These are phyloP conservation scores for Dicyrtomina minuta DNA, from an alignment of 2,888 invertebrate genomes.

Conservation along the genomic window DNA sequence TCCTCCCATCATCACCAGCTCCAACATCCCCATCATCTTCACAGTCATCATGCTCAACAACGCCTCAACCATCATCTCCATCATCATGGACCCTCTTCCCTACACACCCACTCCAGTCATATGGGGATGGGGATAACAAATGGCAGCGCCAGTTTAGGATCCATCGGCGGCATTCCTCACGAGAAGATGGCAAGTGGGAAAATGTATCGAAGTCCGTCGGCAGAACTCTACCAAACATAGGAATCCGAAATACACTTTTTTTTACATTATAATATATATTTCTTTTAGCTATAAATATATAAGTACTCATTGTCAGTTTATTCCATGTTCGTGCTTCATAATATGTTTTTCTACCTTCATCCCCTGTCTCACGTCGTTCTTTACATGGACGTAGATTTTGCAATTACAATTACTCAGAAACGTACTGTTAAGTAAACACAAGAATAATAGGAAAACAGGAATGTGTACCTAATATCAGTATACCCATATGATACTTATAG, in stretches of 20 bases:
- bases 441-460: too few species aligned
- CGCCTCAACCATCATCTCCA: constrained; percentile 32
- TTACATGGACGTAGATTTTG: too few species aligned
- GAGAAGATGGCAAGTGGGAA: constrained; percentile 36
- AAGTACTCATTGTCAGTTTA: too few species aligned
- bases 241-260: neutral
- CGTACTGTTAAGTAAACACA: too few species aligned
- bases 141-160: constrained; percentile 15
- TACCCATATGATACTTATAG: too few species aligned
- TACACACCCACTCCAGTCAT: constrained; percentile 31
- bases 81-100: constrained; percentile 37
- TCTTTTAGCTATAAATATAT: neutral
- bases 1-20: constrained; percentile 30
- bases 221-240: constrained; percentile 35
- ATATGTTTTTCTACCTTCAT: too few species aligned
- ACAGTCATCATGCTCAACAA: constrained; percentile 14
- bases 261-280: neutral
- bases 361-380: too few species aligned
- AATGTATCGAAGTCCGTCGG: constrained; percentile 50
- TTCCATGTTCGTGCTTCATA: too few species aligned
- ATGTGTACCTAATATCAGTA: too few species aligned
- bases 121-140: neutral
- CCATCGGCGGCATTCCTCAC: constrained; percentile 6
- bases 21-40: constrained; percentile 20
- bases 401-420: too few species aligned